Evolutionary conservation across 1,140 invertebrate species (phyloP), one percentile per base, ranked within the genome.

Genomic region (Bombus soroeensis): DNA sequence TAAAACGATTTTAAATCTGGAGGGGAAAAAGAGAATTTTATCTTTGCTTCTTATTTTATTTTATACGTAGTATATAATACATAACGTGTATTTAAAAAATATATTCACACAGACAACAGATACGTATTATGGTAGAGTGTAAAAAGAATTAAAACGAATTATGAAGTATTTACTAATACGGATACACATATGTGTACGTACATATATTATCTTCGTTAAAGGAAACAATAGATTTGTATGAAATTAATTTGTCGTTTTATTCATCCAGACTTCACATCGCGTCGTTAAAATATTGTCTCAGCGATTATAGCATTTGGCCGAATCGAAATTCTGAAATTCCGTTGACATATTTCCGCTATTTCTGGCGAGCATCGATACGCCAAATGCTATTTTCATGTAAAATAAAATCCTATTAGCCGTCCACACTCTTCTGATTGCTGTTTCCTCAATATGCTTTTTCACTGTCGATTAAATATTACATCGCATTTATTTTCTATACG

Each of bases 301-400:
- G 10, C 25, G 68, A 70, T 70, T 39, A 70, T 70, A 70, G 37
- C 10, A 28, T 39, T 39, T 34, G 32, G 5, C 39, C 37, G 37
- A 39, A 71, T 39, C 34, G 25, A 28, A 28, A 71, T 71, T 39
- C 37, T 71, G 25, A 71, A 39, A 39, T 39, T 39, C 37, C 9
- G 37, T 25, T 37, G 68, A 71, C 37, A 28, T 39, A 71, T 71
- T 71, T 71, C 68, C 4, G 25, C 37, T 39, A 39, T 39, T 39
- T 39, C 37, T 28, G 37, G 37, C 34, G 68, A 28, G 25, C 37
- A 13, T 39, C 34, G 37, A 39, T 37, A 68, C 70, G 28, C 70
- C 37, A 72, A 72, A 72, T 72, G 70, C 70, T 43, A 72, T 39
- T 72, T 72, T 72, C 70, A n/a, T 72, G 70, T 72, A 41, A 72